These are phyloP conservation scores for Ciconia maguari DNA, from an alignment of 2,113 vertebrate genomes.

Conservation along the genomic window DNA sequence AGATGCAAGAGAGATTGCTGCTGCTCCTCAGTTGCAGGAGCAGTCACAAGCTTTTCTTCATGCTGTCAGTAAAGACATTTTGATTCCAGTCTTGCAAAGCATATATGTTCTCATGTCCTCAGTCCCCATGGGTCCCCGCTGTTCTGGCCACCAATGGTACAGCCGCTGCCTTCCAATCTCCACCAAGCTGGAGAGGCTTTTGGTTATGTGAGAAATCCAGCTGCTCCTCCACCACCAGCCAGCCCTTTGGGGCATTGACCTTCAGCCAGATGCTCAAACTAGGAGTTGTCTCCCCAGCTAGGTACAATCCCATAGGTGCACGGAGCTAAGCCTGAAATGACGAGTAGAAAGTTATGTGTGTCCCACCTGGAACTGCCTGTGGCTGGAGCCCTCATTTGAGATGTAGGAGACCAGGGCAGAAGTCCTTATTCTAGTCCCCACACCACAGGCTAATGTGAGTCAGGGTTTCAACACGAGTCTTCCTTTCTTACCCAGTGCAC, in stretches of 20 bases:
- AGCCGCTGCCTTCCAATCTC: not conserved
- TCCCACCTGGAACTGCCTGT: not conserved
- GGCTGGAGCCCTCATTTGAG: not conserved
- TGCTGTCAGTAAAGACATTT: not conserved
- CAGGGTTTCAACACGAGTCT: not conserved
- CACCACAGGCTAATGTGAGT: not conserved
- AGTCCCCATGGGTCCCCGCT: not conserved
- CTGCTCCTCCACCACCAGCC: not conserved
- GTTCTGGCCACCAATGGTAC: not conserved
- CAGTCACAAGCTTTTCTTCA: not conserved
- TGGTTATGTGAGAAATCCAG: not conserved
- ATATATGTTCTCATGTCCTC: not conserved
- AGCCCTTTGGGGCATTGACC: not conserved
- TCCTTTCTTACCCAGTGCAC: not conserved
- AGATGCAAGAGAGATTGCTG: not conserved
- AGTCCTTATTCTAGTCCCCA: not conserved
- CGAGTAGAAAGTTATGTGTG: not conserved
- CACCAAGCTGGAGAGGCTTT: not conserved
- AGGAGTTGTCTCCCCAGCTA: not conserved
- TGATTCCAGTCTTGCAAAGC: not conserved
- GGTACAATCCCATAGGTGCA: rapidly evolving
- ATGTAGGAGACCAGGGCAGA: not conserved
- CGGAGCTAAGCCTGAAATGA: not conserved
- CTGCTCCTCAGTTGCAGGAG: not conserved
- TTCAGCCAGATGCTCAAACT: not conserved